Evolutionary conservation across 2,888 invertebrate species (phyloP).

Genomic region (Xestoiulus laeticollis): DNA sequence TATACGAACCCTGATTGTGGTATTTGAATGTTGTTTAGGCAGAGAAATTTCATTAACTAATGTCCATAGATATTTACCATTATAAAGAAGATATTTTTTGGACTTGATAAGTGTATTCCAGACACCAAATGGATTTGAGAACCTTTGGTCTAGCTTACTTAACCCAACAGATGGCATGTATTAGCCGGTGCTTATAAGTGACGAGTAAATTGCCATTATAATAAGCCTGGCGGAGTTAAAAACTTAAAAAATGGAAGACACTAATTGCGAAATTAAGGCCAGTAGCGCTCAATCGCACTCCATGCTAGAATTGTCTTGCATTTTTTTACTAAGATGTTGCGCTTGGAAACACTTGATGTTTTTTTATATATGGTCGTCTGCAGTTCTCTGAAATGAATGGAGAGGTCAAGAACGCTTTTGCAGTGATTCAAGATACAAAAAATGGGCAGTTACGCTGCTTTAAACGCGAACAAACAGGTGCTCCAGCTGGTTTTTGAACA

Average conservation of each 20-base stretch:
- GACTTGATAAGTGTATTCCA: too few species aligned
- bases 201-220: conserved; percentile 1
- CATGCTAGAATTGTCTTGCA: neutral
- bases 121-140: too few species aligned
- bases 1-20: too few species aligned
- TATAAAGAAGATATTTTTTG: too few species aligned
- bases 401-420: neutral
- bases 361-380: neutral
- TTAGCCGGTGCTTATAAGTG: neutral
- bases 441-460: neutral
- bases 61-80: too few species aligned
- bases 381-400: neutral
- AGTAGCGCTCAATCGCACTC: neutral
- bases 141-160: neutral
- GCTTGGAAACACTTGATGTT: neutral
- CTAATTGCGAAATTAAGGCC: neutral
- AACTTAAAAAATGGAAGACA: neutral
- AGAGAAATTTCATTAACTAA: too few species aligned
- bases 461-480: conserved; percentile 6
- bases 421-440: neutral
- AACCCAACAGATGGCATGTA: neutral
- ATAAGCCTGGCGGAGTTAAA: neutral
- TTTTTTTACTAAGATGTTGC: neutral
- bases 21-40: too few species aligned
- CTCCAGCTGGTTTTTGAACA: neutral